Evolutionary conservation across 1,140 invertebrate species (phyloP).

Genomic region (Eriocheir sinensis): DNA sequence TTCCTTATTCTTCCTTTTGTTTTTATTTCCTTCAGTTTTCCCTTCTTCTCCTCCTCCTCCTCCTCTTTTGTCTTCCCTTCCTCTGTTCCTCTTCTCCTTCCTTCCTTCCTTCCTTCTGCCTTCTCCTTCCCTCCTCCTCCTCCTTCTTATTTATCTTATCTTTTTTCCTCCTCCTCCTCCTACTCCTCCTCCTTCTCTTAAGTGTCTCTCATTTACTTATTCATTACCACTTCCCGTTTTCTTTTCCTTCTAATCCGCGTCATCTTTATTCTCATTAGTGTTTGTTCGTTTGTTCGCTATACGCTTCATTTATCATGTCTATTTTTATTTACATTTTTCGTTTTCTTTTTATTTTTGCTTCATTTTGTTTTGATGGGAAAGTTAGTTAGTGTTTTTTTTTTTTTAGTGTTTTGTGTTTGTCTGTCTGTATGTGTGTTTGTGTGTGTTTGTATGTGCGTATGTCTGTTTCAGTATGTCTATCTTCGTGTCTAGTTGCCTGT

Average conservation of each 20-base stretch:
- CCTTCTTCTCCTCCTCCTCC: not conserved
- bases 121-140: not conserved
- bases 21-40: not conserved
- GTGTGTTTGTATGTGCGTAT: not conserved
- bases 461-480: not conserved
- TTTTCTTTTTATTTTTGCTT: no score
- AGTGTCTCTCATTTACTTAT: no score
- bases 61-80: conserved; percentile 7
- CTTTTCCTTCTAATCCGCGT: no score
- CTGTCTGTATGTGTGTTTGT: not conserved
- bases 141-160: not conserved
- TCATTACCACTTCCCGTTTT: no score
- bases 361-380: no score
- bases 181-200: conserved; percentile 14
- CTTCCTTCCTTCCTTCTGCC: not conserved
- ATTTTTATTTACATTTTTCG: no score
- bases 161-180: conserved; percentile 32
- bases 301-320: no score
- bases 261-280: no score
- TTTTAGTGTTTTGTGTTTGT: not conserved
- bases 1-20: not conserved
- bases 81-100: not conserved
- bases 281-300: no score
- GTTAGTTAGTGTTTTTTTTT: no score
- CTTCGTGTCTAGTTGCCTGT: not conserved